Evolutionary conservation across 2,888 invertebrate genomes (phyloP), one percentile per base, ranked within the genome.

Genomic region (Amorpha juglandis): DNA sequence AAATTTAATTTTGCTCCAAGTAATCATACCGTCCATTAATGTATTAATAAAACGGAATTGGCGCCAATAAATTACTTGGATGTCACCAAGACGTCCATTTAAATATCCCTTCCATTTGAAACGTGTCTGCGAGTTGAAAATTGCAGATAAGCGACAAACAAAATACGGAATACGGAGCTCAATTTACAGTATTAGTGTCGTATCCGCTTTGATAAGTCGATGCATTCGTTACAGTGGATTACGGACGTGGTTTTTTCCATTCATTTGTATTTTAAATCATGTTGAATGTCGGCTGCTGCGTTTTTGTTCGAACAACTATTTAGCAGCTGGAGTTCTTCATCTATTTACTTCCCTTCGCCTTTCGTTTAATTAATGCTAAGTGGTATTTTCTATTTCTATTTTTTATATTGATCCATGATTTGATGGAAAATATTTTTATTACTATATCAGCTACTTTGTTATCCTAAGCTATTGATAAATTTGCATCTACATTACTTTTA

Each of bases 201-300:
- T 58, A 55, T 58, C 65, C 55, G 19, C 55, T 65, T 65, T 58
- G 55, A 55, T 58, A 65, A 58, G 65, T 65, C 65, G 55, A 35
- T 58, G 65, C 65, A 65, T 65, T 65, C 65, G 65, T 65, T 65
- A 65, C 35, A 45, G 42, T 7, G 58, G 65, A 55, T 65, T 65
- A 65, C 21, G 48, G 33, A 19, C 38, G 58, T 42, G 42, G 58
- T 38, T 19, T 42, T 58, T 58, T 58, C 58, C 42, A 42, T 42
- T 58, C 52, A 52, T 52, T 52, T 52, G 33, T 58, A 19, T 42
- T 38, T 42, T 38, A 19, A 12, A 58, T 52, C 33, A 52, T 42
- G 58, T 58, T 12, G 42, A 38, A 58, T 42, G 58, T 12, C 19
- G 42, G 6, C 11, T 19, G 19, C n/a, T 42, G 38, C 38, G 38